Conservation (phyloP, 2,113 vertebrate species). For the Synchiropus splendidus region DNA sequence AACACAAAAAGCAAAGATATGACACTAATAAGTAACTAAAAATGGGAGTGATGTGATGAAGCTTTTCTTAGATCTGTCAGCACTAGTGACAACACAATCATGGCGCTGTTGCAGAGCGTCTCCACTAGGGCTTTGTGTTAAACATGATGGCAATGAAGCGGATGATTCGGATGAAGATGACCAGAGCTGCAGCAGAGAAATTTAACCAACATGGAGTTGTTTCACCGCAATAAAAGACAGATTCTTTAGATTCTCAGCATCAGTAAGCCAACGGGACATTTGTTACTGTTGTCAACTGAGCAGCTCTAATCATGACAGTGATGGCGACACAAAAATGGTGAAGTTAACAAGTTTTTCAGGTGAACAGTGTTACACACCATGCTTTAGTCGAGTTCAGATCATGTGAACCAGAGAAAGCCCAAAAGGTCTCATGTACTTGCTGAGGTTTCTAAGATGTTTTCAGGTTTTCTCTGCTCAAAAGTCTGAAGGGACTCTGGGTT, state of each 20-base stretch:
- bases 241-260: no score
- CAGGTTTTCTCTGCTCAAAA: constrained; percentile 10
- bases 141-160: constrained; percentile 54
- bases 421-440: no score
- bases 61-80: no score
- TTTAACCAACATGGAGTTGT: no score
- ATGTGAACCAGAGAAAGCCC: constrained; percentile 15
- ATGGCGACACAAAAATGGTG: constrained; percentile 23
- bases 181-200: no score
- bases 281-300: no score
- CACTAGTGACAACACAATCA: no score
- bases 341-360: constrained; percentile 39
- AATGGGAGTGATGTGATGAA: no score
- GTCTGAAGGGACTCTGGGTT: constrained; percentile 46
- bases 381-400: constrained; percentile 52
- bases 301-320: background rate
- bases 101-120: constrained; percentile 22
- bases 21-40: no score
- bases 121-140: constrained; percentile 46
- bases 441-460: background rate
- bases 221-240: no score
- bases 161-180: constrained; percentile 18
- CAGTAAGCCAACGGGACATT: no score
- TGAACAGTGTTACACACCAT: constrained; percentile 48
- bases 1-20: no score